Conservation (phyloP, 2,888 invertebrate genomes). For the Lycia hirtaria region DNA sequence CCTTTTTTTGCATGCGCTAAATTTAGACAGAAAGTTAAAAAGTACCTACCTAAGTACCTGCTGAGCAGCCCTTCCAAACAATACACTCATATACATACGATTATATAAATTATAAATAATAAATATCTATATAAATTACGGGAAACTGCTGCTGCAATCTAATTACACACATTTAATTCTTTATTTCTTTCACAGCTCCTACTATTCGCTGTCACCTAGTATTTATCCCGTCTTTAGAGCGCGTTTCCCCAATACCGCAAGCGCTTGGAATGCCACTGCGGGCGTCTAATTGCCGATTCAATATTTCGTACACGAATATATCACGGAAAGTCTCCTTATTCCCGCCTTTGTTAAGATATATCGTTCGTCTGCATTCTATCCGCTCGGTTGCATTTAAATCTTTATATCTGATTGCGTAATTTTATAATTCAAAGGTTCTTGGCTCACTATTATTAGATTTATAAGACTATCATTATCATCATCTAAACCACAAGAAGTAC, state of each 20-base stretch:
- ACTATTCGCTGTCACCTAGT: slow-evolving; percentile 11
- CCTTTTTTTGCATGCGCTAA: no score
- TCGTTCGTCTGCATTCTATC: slow-evolving; percentile 57
- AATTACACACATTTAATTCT: slow-evolving; percentile 2
- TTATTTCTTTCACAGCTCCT: neutral
- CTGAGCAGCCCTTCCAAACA: no score
- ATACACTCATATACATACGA: no score
- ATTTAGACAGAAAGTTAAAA: no score
- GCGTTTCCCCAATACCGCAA: slow-evolving; percentile 2
- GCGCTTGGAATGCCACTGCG: slow-evolving; percentile 28
- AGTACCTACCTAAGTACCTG: no score
- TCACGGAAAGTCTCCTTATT: slow-evolving; percentile 50
- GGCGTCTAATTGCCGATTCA: slow-evolving; percentile 51
- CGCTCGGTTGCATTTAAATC: slow-evolving; percentile 50
- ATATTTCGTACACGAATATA: slow-evolving; percentile 46
- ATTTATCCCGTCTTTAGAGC: slow-evolving; percentile 7
- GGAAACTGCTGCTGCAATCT: neutral
- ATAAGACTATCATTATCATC: no score
- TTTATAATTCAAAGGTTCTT: no score
- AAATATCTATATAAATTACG: neutral
- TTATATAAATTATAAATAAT: neutral
- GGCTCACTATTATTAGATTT: no score
- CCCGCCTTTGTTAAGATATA: slow-evolving; percentile 49
- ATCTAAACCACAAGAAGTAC: no score
- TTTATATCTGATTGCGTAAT: slow-evolving; percentile 27